These are phyloP conservation scores for Trachelus tabidus DNA, from an alignment of 2,888 invertebrate genomes.

Conservation along the genomic window DNA sequence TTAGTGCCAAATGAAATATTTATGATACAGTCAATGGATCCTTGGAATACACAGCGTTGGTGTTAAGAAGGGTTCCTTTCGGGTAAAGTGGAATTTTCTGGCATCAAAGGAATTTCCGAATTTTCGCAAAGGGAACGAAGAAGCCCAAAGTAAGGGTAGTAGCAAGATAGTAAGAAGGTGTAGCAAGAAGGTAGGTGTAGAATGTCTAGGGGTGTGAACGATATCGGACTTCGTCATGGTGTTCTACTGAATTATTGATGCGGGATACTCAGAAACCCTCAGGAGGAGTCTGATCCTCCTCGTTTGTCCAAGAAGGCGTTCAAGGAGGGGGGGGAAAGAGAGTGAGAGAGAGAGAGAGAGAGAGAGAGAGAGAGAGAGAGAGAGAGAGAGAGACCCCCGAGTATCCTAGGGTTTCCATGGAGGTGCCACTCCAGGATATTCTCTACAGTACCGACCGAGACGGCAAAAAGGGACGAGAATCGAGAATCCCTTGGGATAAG, in stretches of 20 bases:
- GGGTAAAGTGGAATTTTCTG: slow-evolving; percentile 1
- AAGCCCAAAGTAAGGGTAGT: slow-evolving; percentile 20
- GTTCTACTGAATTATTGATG: slow-evolving; percentile 65
- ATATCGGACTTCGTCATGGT: slow-evolving; percentile 58
- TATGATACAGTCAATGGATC: too few relatives aligned
- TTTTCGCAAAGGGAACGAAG: slow-evolving; percentile 5
- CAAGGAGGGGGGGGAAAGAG: slow-evolving; percentile 2
- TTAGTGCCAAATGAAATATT: too few relatives aligned
- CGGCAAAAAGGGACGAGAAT: too few relatives aligned
- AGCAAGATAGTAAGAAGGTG: too few relatives aligned
- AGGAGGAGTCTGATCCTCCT: neutral
- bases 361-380: neutral
- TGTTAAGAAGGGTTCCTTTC: neutral
- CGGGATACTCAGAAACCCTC: slow-evolving; percentile 51
- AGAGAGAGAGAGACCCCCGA: neutral
- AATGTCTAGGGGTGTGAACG: neutral
- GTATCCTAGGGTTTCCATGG: too few relatives aligned
- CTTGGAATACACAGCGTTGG: too few relatives aligned
- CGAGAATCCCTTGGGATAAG: too few relatives aligned
- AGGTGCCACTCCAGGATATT: too few relatives aligned
- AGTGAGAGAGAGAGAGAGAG: neutral
- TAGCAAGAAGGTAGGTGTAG: too few relatives aligned
- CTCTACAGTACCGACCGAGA: too few relatives aligned
- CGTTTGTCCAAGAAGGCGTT: slow-evolving; percentile 2
- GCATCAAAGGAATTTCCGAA: too few relatives aligned